Base-by-base conservation (phyloP, 2,797 vertebrate genomes). In the Eutrigla gurnardus region DNA sequence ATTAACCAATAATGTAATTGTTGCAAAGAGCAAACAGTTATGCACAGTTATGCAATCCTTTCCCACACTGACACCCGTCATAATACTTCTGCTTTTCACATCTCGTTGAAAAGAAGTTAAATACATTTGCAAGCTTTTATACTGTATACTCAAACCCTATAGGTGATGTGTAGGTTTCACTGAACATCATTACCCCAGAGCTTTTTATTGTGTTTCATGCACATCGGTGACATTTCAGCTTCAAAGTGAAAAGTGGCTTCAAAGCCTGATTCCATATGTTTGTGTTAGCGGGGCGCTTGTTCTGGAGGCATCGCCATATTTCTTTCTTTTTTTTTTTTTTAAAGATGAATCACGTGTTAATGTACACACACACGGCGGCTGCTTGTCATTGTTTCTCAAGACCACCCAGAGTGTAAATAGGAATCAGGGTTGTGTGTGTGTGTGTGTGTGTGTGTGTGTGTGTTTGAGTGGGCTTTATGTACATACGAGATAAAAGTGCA, bases 391-490 rank as follows among this genome's bases (percentile, higher is more conserved):
- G 57, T 88, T 82, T 75, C 71, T 68, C 18, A 42, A 66, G 93
- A 91, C 92, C 92, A 92, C 91, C 89, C 88, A 87, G 40, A 40
- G 70, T 86, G 87, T 84, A 82, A 78, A 83, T 68, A 88, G 58
- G 17, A 83, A 67, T 1, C n/a, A 25, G 52, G 67, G 46, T 35
- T 13, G 5, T 6, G 74, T 77, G 52, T 25, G 25, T 25, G 25
- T 25, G 25, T 25, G 25, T 25, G 25, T 25, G 25, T 25, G 25
- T 25, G 25, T 25, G 25, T 25, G 25, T 25, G 25, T 1, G 25
- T 25, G n/a, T n/a, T n/a, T 63, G 58, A 89, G 78, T 83, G 73
- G 73, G 78, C 11, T 77, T 55, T 66, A 73, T 80, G 71, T 50
- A 78, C 67, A 36, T 81, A 77, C 77, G 49, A 81, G 81, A 85